Conservation (phyloP, 2,113 vertebrate species). For the Tautogolabrus adspersus region DNA sequence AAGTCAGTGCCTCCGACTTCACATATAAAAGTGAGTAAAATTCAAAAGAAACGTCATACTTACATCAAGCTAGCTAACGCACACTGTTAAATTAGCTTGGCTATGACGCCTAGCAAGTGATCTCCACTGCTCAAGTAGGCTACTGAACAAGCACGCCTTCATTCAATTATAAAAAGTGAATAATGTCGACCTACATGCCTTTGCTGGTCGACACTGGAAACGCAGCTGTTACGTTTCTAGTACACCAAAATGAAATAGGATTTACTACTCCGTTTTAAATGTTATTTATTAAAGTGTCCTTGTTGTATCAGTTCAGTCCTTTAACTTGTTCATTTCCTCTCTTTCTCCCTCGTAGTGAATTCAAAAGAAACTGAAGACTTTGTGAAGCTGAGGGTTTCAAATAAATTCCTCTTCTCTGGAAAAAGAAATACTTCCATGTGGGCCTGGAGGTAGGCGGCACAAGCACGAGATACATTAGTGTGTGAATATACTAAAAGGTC, state of each 20-base stretch:
- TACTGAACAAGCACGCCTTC: neutral
- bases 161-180: neutral
- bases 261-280: too few species aligned
- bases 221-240: neutral
- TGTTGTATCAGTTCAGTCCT: too few species aligned
- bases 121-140: neutral
- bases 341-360: constrained; percentile 60
- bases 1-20: constrained; percentile 32
- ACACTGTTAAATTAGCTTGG: neutral
- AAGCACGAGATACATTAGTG: too few species aligned
- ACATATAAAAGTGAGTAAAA: constrained; percentile 75
- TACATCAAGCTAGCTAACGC: neutral
- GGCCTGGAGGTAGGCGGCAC: constrained; percentile 72
- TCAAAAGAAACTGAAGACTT: constrained; percentile 68
- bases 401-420: constrained; percentile 75
- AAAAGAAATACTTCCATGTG: constrained; percentile 72
- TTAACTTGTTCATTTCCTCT: neutral
- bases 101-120: constrained; percentile 31
- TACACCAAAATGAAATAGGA: too few species aligned
- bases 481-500: neutral
- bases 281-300: neutral
- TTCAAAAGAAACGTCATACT: neutral
- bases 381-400: constrained; percentile 78
- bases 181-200: neutral
- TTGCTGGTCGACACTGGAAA: too few species aligned